phyloP scores from a whole-genome alignment of 1,140 invertebrate genomes.

The Saccostrea cuccullata region DNA sequence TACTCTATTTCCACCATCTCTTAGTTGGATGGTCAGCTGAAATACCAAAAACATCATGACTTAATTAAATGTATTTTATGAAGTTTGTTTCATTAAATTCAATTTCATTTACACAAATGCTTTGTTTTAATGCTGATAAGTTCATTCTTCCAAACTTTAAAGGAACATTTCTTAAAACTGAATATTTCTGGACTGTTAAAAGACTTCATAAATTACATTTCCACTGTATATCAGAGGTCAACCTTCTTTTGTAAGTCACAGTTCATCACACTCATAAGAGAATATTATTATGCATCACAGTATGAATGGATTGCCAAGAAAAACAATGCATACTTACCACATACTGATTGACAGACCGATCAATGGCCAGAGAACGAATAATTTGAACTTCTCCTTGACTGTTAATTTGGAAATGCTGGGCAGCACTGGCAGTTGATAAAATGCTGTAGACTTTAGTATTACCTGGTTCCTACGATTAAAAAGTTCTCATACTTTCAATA shows the following conservation, averaged over 20 bases:
- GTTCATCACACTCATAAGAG: no score
- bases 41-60: constrained; percentile 25
- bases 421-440: constrained; percentile 50
- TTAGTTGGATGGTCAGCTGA: constrained; percentile 61
- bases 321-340: constrained; percentile 47
- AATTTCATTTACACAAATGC: neutral
- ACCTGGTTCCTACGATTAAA: constrained; percentile 54
- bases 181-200: no score
- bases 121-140: no score
- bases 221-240: no score
- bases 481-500: neutral
- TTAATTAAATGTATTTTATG: no score
- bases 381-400: constrained; percentile 55
- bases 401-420: constrained; percentile 58
- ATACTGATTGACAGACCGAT: constrained; percentile 50
- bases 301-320: neutral
- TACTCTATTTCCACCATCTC: constrained; percentile 57
- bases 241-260: no score
- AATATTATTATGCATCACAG: neutral
- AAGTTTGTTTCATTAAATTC: neutral
- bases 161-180: no score
- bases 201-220: no score
- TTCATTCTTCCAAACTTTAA: no score
- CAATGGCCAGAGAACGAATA: constrained; percentile 55
- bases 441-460: constrained; percentile 62